Evolutionary conservation across 2,797 vertebrate species (phyloP).

Genomic region (Sebastolobus altivelis): DNA sequence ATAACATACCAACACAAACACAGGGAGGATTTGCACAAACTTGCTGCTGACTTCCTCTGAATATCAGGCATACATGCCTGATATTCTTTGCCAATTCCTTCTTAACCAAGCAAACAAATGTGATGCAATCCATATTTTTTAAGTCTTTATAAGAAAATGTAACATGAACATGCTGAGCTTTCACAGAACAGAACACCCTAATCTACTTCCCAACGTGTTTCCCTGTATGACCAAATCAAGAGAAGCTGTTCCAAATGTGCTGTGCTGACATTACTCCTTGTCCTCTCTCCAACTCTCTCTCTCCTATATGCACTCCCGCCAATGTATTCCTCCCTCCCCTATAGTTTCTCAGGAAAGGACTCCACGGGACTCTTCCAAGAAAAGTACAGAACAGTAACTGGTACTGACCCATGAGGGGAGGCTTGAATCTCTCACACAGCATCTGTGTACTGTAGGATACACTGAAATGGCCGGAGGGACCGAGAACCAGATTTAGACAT

Average conservation of each 20-base stretch:
- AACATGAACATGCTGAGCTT: slow-evolving; percentile 1
- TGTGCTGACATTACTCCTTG: background rate
- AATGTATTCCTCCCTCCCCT: slow-evolving; percentile 27
- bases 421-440: background rate
- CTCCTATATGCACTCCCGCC: background rate
- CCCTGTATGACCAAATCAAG: background rate
- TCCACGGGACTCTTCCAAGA: slow-evolving; percentile 51
- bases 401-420: slow-evolving; percentile 26
- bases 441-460: background rate
- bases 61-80: background rate
- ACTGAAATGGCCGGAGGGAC: background rate
- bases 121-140: slow-evolving; percentile 20
- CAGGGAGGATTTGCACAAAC: background rate
- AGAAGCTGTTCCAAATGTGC: slow-evolving; percentile 24
- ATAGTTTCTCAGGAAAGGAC: slow-evolving; percentile 54
- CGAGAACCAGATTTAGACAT: background rate
- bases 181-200: background rate
- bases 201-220: slow-evolving; percentile 14
- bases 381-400: slow-evolving; percentile 53
- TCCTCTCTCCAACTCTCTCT: background rate
- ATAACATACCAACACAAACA: background rate
- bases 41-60: slow-evolving; percentile 2
- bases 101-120: slow-evolving; percentile 9
- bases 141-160: background rate
- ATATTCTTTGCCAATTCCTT: background rate